Evolutionary conservation across 2,888 invertebrate species (phyloP), one percentile per base, ranked within the genome.

Genomic region (Arge pagana): DNA sequence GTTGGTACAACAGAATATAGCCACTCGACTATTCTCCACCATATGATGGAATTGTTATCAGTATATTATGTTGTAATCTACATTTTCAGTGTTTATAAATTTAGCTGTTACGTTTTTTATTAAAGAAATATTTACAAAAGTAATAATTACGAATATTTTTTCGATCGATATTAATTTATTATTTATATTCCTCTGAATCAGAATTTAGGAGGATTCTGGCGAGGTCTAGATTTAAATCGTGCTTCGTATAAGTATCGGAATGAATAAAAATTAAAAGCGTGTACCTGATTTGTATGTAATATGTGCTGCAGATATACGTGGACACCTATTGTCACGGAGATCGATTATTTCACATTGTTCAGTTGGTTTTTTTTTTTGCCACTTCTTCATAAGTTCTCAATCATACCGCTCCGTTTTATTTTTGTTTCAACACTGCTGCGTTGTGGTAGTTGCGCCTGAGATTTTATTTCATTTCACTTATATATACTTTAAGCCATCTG

Each of bases 211-310:
- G 24, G 18, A 26, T 26, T 24, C 24, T 26, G 10, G 19, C 18
- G 5, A 10, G 5, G n/a, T 7, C 33, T 33, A 10, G 5, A 7
- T 33, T 33, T 33, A 11, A 33, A 11, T 33, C 7, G 33, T 8
- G n/a, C 58, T 64, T 59, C 51, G 57, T 53, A 52, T 57, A 31
- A 53, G 57, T 45, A 54, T 57, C 24, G 54, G 35, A 39, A 45
- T 50, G 31, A 53, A 58, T 57, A 21, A 28, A 45, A 36, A 58
- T 55, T 45, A 11, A 59, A 61, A 62, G 63, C 61, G 62, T 67
- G 72, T 74, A 71, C 72, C 73, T 72, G 73, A 74, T 68, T 72
- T 72, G 60, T 64, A 62, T 64, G 63, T 70, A 66, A 67, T 23
- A 30, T 11, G 23, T 41, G 19, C 50, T 33, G 23, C 42, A 33